phyloP scores from a whole-genome alignment of 2,113 vertebrate genomes.

The Calyptommatus sinebrachiatus region DNA sequence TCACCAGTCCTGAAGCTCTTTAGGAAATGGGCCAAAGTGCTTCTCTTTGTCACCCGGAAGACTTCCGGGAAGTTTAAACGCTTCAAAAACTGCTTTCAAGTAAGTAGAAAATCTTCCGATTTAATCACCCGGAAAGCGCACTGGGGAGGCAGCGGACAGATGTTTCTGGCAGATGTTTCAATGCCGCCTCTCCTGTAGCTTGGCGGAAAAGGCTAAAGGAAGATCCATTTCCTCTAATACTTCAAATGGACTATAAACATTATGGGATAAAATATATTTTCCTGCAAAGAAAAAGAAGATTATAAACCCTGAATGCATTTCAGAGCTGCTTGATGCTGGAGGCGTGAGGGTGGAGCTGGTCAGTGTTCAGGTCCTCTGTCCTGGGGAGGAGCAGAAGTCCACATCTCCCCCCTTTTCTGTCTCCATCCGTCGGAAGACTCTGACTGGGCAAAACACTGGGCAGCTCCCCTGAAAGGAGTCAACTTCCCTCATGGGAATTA shows the following conservation, averaged over 20 bases:
- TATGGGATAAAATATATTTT: background rate
- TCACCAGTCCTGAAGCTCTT: background rate
- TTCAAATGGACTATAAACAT: constrained; percentile 9
- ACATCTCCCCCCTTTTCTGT: too few species aligned
- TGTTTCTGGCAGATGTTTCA: background rate
- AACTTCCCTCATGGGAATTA: too few species aligned
- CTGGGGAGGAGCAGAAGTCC: too few species aligned
- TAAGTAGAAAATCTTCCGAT: background rate
- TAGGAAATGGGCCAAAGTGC: background rate
- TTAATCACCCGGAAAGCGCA: background rate
- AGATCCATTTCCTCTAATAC: background rate
- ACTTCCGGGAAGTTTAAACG: constrained; percentile 5
- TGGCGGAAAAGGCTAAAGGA: too few species aligned
- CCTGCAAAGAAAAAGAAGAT: background rate
- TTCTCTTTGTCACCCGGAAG: background rate
- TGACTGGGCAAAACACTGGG: too few species aligned
- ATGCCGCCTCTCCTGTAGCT: background rate
- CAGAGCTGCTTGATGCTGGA: background rate
- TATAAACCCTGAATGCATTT: background rate
- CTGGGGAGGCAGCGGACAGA: too few species aligned
- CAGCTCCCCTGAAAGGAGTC: too few species aligned
- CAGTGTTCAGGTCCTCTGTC: too few species aligned
- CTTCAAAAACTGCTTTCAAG: constrained; percentile 1
- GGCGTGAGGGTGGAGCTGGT: too few species aligned
- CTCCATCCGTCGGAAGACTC: too few species aligned